Evolutionary conservation across 2,113 vertebrate genomes (phyloP).

Genomic region (Platysteira castanea): DNA sequence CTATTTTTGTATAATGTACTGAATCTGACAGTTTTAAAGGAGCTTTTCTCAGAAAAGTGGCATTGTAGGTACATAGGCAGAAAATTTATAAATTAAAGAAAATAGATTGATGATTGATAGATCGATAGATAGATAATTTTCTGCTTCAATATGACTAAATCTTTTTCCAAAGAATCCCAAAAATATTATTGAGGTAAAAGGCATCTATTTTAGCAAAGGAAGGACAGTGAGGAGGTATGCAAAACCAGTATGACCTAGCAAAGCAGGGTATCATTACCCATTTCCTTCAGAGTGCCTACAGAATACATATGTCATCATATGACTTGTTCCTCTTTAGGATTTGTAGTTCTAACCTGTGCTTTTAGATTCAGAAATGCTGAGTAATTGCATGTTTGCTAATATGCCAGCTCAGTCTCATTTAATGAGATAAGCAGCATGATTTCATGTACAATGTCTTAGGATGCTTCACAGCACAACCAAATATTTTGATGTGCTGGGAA

Average conservation of each 20-base stretch:
- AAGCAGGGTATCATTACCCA: not conserved
- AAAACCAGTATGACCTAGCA: not conserved
- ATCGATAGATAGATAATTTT: not conserved
- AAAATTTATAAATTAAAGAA: not conserved
- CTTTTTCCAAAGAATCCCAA: not conserved
- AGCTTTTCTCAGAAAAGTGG: not conserved
- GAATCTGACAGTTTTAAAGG: not conserved
- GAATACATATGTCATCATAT: not conserved
- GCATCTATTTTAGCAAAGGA: not conserved
- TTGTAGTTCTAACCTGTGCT: not conserved
- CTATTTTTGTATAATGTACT: not conserved
- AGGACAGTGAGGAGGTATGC: not conserved
- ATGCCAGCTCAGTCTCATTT: not conserved
- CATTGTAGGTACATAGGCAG: not conserved
- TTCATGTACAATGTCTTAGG: not conserved
- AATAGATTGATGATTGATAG: not conserved
- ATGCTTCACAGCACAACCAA: not conserved
- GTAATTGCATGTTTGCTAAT: not conserved
- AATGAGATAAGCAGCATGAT: not conserved
- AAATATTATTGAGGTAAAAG: not conserved
- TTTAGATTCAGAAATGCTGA: not conserved
- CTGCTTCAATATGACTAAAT: not conserved
- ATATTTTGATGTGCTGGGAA: not conserved
- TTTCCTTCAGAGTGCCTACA: not conserved
- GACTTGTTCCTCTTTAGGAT: not conserved